phyloP scores from a whole-genome alignment of 2,113 vertebrate species.

The Catharus minimus region DNA sequence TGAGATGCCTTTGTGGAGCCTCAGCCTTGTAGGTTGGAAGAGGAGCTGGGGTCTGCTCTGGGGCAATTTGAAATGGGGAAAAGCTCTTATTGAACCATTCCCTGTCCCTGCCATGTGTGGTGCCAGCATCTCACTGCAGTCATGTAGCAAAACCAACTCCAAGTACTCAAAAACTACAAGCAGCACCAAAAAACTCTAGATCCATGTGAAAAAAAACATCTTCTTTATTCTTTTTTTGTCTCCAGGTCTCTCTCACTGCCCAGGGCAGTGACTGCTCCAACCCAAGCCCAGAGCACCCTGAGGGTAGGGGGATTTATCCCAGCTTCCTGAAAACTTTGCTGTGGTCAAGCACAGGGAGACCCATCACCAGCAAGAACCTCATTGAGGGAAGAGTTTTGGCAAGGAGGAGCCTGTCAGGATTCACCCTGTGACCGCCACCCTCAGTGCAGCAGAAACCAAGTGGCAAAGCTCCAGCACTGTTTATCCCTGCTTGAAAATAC shows the following conservation, averaged over 20 bases:
- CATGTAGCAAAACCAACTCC: background rate
- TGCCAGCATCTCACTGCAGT: background rate
- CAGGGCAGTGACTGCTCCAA: background rate
- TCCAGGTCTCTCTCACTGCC: no score
- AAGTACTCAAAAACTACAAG: background rate
- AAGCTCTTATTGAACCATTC: accelerated
- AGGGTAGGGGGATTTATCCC: accelerated
- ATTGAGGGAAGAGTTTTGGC: accelerated
- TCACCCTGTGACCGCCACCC: background rate
- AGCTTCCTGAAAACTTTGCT: accelerated
- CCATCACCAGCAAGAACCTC: background rate
- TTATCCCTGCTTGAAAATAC: background rate
- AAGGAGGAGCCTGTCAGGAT: accelerated
- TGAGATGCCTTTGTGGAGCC: accelerated
- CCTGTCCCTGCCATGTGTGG: accelerated
- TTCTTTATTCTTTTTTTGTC: background rate
- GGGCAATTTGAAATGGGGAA: background rate
- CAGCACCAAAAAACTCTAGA: background rate
- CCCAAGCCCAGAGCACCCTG: background rate
- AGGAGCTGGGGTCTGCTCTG: accelerated
- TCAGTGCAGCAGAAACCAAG: background rate
- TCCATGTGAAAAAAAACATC: background rate
- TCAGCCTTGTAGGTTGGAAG: background rate
- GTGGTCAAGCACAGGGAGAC: background rate
- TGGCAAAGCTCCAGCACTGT: background rate